A percentile compares a stretch with the other conserved stretches of the same genome.
Evolutionary conservation across 1,140 invertebrate species (phyloP).

Genomic region (Oncopodura yosiiana): DNA sequence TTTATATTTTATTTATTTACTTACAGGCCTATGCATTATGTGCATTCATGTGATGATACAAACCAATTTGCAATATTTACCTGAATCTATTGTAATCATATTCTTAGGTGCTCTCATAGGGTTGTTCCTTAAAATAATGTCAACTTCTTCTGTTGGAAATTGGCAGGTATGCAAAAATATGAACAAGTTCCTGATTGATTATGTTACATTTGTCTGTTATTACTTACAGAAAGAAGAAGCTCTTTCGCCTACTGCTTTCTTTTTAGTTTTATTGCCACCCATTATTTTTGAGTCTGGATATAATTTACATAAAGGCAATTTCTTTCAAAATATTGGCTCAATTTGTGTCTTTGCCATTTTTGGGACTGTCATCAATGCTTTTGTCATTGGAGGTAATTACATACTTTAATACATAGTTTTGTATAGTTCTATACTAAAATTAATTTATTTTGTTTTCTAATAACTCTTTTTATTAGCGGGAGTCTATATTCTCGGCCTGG

Average conservation of each 20-base stretch:
- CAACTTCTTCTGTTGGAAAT: slow-evolving; percentile 39
- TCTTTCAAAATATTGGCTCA: slow-evolving; percentile 77
- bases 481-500: too few species aligned
- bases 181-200: slow-evolving; percentile 2
- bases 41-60: slow-evolving; percentile 89
- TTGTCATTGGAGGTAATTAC: slow-evolving; percentile 88
- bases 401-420: too few species aligned
- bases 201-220: slow-evolving; percentile 12
- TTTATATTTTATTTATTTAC: slow-evolving; percentile 16
- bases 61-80: slow-evolving; percentile 91
- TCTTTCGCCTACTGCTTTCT: slow-evolving; percentile 94
- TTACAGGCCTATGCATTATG: slow-evolving; percentile 72
- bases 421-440: too few species aligned
- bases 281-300: slow-evolving; percentile 99
- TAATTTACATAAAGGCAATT: slow-evolving; percentile 95
- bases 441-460: too few species aligned
- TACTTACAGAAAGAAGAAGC: slow-evolving; percentile 74
- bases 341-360: slow-evolving; percentile 86
- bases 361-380: slow-evolving; percentile 89
- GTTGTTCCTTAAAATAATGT: slow-evolving; percentile 79
- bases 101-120: slow-evolving; percentile 89
- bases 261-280: slow-evolving; percentile 89
- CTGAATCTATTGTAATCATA: slow-evolving; percentile 95
- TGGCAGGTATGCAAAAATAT: slow-evolving; percentile 29
- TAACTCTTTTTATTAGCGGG: too few species aligned